Conservation (phyloP, 2,113 vertebrate species). For the Physeter macrocephalus region DNA sequence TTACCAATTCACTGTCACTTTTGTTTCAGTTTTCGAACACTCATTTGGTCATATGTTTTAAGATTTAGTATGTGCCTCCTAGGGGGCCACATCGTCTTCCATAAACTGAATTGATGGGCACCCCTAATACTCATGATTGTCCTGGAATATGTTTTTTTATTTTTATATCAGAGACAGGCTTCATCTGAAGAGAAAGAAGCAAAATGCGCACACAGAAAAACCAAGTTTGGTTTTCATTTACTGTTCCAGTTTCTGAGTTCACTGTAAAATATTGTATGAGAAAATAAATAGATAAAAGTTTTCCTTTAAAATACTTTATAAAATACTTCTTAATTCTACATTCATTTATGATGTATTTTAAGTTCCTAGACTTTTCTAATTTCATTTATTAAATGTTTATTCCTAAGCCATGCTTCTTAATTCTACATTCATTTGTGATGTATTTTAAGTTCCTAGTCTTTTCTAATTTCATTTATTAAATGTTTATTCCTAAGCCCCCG, state of each 20-base stretch:
- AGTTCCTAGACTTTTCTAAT: neutral
- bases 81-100: slow-evolving; percentile 68
- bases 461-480: neutral
- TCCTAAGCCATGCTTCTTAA: neutral
- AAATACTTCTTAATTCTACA: neutral
- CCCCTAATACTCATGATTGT: neutral
- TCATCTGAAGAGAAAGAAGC: slow-evolving; percentile 53
- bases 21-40: slow-evolving; percentile 70
- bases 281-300: neutral
- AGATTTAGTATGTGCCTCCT: slow-evolving; percentile 66
- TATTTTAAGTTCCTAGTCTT: neutral
- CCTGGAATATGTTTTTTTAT: neutral
- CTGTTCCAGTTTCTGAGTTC: neutral
- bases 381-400: neutral
- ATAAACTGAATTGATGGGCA: slow-evolving; percentile 63
- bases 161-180: neutral
- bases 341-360: neutral
- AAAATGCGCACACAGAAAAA: neutral
- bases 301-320: neutral
- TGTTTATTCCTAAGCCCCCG: neutral
- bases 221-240: slow-evolving; percentile 6
- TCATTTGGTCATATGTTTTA: slow-evolving; percentile 72
- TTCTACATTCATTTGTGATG: neutral
- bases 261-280: neutral
- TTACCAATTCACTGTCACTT: slow-evolving; percentile 67